Percentiles rank a stretch among this genome's conserved stretches.
phyloP scores from a whole-genome alignment of 2,113 vertebrate genomes.

The Nycticorax nycticorax region DNA sequence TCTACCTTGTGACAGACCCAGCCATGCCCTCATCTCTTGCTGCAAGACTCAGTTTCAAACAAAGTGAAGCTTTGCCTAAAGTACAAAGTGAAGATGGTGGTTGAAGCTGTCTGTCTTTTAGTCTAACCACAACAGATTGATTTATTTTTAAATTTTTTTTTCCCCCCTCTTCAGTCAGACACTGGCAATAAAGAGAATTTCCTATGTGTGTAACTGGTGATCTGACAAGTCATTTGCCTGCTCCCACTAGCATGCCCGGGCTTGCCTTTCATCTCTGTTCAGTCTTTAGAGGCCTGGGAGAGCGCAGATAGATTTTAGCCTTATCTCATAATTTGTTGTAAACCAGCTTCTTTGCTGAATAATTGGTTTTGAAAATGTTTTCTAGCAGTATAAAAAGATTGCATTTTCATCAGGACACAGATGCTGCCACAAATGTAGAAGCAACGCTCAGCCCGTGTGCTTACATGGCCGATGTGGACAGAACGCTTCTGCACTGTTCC shows the following conservation, averaged over 20 bases:
- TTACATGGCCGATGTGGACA: background rate
- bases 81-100: background rate
- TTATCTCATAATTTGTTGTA: background rate
- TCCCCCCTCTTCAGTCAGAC: background rate
- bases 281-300: background rate
- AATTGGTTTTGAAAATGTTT: background rate
- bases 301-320: background rate
- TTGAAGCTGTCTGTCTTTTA: background rate
- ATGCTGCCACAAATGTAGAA: background rate
- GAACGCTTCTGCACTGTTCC: background rate
- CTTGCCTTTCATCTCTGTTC: slow-evolving; percentile 27
- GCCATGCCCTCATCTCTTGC: background rate
- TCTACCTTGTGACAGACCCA: background rate
- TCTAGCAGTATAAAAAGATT: background rate
- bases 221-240: background rate
- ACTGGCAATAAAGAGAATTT: background rate
- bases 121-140: background rate
- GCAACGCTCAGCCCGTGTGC: fast-evolving
- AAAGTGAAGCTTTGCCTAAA: background rate
- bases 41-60: background rate
- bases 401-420: background rate
- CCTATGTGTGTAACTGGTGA: background rate
- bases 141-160: background rate
- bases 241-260: background rate
- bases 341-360: background rate